Percentiles rank a stretch among this genome's conserved stretches.
Evolutionary conservation across 2,888 invertebrate species (phyloP).

Genomic region (Didymodactylos carnosus): DNA sequence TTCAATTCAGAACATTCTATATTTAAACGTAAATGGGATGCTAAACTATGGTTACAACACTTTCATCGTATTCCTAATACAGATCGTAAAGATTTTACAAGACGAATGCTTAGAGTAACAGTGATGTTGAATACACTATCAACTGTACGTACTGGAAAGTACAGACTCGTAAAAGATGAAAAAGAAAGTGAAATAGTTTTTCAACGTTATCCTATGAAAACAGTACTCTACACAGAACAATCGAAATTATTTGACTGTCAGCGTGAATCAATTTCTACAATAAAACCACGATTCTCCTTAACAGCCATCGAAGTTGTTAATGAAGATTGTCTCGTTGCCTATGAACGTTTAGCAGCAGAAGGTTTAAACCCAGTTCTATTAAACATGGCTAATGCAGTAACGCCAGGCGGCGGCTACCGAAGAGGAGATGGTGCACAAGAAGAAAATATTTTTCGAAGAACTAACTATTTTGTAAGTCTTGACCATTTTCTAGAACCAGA

Average conservation of each 20-base stretch:
- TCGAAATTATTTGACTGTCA: background rate
- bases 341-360: background rate
- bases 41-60: background rate
- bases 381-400: background rate
- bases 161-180: no score
- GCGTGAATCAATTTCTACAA: background rate
- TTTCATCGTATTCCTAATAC: background rate
- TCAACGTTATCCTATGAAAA: background rate
- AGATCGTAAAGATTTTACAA: background rate
- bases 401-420: background rate
- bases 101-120: background rate
- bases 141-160: background rate
- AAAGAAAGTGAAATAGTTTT: background rate
- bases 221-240: background rate
- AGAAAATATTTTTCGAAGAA: background rate
- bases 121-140: background rate
- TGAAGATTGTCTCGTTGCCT: background rate
- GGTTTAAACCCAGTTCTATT: background rate
- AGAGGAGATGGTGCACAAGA: background rate
- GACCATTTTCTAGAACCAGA: background rate
- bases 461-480: background rate
- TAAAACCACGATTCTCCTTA: background rate
- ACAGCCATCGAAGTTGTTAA: background rate
- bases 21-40: background rate
- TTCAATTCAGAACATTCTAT: background rate